Base-by-base conservation (phyloP, 1,140 invertebrate genomes). In the Bombus sibiricus region DNA sequence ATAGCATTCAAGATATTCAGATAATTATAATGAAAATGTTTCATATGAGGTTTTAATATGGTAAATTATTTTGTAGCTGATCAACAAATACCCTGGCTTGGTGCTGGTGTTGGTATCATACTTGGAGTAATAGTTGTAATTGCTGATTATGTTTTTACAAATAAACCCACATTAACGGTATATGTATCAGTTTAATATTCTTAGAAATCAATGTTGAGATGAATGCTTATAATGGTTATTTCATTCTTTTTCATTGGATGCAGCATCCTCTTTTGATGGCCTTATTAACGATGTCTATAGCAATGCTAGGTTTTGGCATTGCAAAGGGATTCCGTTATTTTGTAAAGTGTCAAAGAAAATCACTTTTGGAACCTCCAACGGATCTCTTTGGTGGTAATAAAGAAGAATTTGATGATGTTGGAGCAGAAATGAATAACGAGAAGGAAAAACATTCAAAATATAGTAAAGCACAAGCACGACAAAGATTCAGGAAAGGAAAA, bases 81-180 rank as follows among this genome's bases (percentile, higher is more conserved):
- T 93, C 96, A 97, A 89, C 97, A 97, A 93, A 96, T 97, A 85
- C 97, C 97, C 18, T 97, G 97, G 97, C 93, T 98, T 34, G 97
- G 97, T 86, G 96, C 97, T 89, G 97, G 96, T 39, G 94, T 97
- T 88, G 97, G 97, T 71, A 96, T 98, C 66, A 96, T 97, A 81
- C 91, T 97, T 59, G 97, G 97, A 74, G 96, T 97, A 80, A 93
- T 96, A 71, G 96, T 98, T 77, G 97, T 97, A 74, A 96, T 98
- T 81, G 96, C 96, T 83, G 97, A 98, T 93, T 97, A 96, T 89
- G 95, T 96, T 73, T 95, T 97, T 81, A 96, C 97, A 81, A 94
- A 96, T 82, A 96, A 96, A 93, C 97, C 97, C 47, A 96, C 97
- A 81, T 93, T 97, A 89, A 96, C 95, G 87, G 97, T 97, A 96